Evolutionary conservation across 2,113 vertebrate genomes (phyloP).

Genomic region (Microtus montanus): DNA sequence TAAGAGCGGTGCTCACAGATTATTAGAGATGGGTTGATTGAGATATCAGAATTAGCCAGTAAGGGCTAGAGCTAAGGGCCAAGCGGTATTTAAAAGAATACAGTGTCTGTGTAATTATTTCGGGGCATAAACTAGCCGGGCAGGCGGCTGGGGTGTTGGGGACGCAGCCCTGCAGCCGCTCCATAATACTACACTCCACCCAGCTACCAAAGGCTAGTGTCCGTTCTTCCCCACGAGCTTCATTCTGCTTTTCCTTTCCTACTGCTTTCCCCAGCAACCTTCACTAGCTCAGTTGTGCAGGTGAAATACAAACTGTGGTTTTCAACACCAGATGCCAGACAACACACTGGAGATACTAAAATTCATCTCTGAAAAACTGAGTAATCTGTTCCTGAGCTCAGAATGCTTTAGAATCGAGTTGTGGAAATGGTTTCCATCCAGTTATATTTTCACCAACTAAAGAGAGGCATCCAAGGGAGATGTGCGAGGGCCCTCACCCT

Average conservation of each 20-base stretch:
- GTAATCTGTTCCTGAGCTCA: not conserved
- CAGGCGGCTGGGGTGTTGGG: no score
- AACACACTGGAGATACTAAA: not conserved
- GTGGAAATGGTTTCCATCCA: conserved; percentile 3
- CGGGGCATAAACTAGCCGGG: no score
- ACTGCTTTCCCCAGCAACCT: not conserved
- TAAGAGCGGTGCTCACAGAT: no score
- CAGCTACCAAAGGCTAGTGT: not conserved
- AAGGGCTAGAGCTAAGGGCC: no score
- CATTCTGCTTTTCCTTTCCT: not conserved
- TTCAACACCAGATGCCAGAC: not conserved
- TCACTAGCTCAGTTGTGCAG: not conserved
- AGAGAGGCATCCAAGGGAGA: not conserved
- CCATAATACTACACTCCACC: no score
- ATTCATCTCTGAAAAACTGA: not conserved
- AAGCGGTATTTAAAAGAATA: no score
- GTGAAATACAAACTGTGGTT: not conserved
- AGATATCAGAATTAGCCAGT: no score
- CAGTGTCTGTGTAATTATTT: no score
- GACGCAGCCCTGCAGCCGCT: no score
- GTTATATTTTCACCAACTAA: not conserved
- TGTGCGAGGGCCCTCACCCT: not conserved
- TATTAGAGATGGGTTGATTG: no score
- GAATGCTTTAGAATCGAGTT: not conserved
- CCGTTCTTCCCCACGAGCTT: not conserved